Evolutionary conservation across 2,888 invertebrate genomes (phyloP), one percentile per base, ranked within the genome.

Genomic region (Apodemia mormo): DNA sequence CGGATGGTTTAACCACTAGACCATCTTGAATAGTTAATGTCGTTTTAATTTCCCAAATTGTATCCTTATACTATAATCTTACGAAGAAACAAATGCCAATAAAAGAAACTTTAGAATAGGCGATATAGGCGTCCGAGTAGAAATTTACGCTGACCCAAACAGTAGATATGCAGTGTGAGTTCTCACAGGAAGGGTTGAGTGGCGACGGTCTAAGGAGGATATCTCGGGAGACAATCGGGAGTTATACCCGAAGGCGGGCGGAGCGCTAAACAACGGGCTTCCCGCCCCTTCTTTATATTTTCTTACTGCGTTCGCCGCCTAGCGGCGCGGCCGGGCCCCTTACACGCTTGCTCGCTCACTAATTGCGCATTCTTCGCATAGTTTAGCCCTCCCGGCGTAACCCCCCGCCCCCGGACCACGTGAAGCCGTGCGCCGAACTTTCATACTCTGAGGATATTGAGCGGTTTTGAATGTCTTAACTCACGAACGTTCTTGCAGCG

Each of bases 301-400:
- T 95, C 95, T 95, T 93, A 92, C 92, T 95, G 94, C 94, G 90
- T 92, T 92, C 37, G 37, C 37, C 92, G 91, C 89, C 90, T 90
- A 84, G 89, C 89, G 88, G 88, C 91, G 88, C 92, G 93, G 93
- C 94, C 93, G 94, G 94, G 94, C 95, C 92, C 92, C 93, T 90
- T 94, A 94, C 94, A 94, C 94, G 94, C 95, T 94, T 95, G 95
- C 94, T 95, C 95, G 95, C 95, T 96, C 97, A 97, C 97, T 97
- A 97, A 97, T 97, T 97, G 97, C 97, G 96, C 97, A 97, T 97
- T 97, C 97, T 97, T 97, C 96, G 96, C 97, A 97, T 97, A 97
- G 97, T 97, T 97, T 96, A 96, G 95, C 95, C 95, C 95, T 95
- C 95, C 94, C 91, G 92, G 90, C 94, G 92, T 85, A 86, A 94